phyloP scores from a whole-genome alignment of 2,888 invertebrate species.

The Alentia gelatinosa region DNA sequence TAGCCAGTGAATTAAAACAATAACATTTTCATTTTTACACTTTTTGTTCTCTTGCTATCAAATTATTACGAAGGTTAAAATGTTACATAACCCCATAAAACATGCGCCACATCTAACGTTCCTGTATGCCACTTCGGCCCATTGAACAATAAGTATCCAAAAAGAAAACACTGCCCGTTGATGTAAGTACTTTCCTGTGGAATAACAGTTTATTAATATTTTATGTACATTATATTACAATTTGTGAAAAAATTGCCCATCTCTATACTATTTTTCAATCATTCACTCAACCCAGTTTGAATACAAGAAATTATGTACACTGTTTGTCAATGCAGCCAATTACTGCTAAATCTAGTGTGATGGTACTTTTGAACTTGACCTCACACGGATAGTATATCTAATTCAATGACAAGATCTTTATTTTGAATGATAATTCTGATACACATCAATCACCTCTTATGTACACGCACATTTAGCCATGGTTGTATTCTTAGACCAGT shows the following conservation, averaged over 20 bases:
- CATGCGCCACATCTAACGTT: no score
- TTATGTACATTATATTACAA: conserved; percentile 31
- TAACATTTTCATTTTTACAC: no score
- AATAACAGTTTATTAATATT: conserved; percentile 29
- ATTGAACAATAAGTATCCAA: not conserved
- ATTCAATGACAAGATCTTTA: not conserved
- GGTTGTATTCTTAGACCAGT: not conserved
- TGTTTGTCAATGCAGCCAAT: not conserved
- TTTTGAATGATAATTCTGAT: not conserved
- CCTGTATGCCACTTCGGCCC: no score
- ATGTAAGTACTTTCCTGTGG: conserved; percentile 39
- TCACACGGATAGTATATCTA: not conserved
- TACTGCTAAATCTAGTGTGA: not conserved
- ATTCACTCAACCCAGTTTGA: not conserved
- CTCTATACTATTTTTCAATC: not conserved
- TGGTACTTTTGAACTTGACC: not conserved
- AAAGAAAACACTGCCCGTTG: not conserved
- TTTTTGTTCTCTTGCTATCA: no score
- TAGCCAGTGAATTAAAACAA: no score
- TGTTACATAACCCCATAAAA: no score
- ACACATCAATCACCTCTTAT: not conserved
- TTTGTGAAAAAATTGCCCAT: not conserved
- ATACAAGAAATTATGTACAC: not conserved
- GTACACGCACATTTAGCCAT: not conserved
- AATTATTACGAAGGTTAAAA: no score